Base-by-base conservation (phyloP, 35 echinoderm and acorn worm genomes). In the Anneissia japonica region DNA sequence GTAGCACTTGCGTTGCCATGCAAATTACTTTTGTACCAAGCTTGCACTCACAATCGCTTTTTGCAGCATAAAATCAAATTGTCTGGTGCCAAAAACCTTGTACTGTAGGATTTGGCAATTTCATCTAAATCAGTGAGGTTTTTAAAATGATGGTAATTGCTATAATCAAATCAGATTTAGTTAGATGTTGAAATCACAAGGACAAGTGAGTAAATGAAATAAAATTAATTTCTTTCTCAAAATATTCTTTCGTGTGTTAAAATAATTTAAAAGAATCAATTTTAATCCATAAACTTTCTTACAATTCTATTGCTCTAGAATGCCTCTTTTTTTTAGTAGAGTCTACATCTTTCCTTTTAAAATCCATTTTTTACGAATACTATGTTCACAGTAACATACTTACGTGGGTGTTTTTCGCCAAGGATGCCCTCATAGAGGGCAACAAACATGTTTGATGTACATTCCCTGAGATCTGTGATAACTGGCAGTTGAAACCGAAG, bases 361-460 rank as follows among this genome's bases (percentile, higher is more conserved):
- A 75, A n/a, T 7, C 31, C 3, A 9, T 32, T 3, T 9, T 32
- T 34, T 17, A 79, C 17, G 2, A 10, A 38, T 39, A 9, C 35
- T 31, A 34, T 31, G 35, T 33, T 4, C 26, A 33, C 4, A 5
- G 26, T 75, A 75, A 75, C 4, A 33, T 75, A 35, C 79, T 39
- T 81, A 81, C 79, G 35, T 81, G 36, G 79, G 23, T 38, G 79
- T 80, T 79, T 89, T 55, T 92, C 91, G 11, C 94, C 94, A 16
- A 97, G 88, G 73, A 97, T 97, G 0, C 91, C 84, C 74, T 97
- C 94, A 86, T 90, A 97, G 43, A 97, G 84, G 30, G 87, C 55
- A 21, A 91, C 77, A 39, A 93, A 93, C 10, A 75, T 46, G 0
- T 87, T 77, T 41, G 90, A 41, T 40, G 84, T 81, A 85, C 87